Evolutionary conservation across 2,113 vertebrate genomes (phyloP).

Genomic region (Mellivora capensis): DNA sequence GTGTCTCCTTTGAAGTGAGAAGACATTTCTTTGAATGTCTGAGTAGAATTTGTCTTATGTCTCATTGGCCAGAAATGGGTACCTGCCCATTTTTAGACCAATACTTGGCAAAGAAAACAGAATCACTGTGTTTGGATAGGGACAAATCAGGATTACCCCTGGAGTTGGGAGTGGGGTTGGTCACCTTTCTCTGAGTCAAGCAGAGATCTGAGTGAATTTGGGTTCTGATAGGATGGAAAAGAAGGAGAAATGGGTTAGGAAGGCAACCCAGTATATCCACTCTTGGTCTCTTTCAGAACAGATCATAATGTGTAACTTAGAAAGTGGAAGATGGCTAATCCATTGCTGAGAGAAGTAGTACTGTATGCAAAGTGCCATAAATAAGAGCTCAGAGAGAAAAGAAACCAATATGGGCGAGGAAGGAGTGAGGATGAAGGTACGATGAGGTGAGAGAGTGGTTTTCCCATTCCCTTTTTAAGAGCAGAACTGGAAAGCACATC

Average conservation of each 20-base stretch:
- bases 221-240: not conserved
- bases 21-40: not conserved
- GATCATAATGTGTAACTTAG: not conserved
- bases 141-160: not conserved
- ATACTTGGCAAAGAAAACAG: not conserved
- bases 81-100: not conserved
- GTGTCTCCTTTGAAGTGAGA: not conserved
- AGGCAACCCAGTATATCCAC: not conserved
- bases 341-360: not conserved
- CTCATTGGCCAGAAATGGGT: not conserved
- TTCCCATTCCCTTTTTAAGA: not conserved
- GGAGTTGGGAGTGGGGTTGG: not conserved
- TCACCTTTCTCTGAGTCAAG: not conserved
- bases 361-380: not conserved
- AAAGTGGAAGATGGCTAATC: not conserved
- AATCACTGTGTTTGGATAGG: not conserved
- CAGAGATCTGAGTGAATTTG: not conserved
- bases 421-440: not conserved
- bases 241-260: not conserved
- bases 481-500: not conserved
- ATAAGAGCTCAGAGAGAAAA: not conserved
- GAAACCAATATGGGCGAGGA: not conserved
- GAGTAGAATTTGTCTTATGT: not conserved
- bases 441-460: not conserved
- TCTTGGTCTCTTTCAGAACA: not conserved